Evolutionary conservation across 2,888 invertebrate species (phyloP).

Genomic region (Anthoptus insignis): DNA sequence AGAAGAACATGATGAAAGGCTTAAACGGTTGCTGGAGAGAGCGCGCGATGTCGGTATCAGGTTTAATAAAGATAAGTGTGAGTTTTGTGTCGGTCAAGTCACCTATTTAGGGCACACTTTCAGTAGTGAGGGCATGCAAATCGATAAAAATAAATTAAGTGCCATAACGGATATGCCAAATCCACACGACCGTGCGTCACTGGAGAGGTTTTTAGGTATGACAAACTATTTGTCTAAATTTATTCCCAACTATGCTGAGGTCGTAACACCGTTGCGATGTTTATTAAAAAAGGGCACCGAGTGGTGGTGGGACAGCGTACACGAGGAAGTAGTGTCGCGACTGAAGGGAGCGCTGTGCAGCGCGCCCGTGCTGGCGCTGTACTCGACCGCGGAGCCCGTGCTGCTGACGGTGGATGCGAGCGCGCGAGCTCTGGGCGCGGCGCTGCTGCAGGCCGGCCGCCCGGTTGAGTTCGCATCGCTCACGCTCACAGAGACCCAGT

Average conservation of each 20-base stretch:
- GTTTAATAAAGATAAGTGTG: slow-evolving; percentile 37
- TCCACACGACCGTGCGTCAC: not conserved
- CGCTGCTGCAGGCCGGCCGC: slow-evolving; percentile 46
- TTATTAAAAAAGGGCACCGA: not conserved
- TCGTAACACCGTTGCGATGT: not conserved
- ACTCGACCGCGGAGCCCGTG: not conserved
- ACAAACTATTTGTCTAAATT: slow-evolving; percentile 42
- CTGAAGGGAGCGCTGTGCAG: slow-evolving; percentile 25
- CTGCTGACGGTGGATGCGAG: slow-evolving; percentile 25
- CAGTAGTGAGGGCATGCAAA: not conserved
- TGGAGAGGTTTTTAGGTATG: slow-evolving; percentile 51
- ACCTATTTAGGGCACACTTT: slow-evolving; percentile 40
- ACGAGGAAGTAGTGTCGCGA: not conserved
- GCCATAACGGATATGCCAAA: slow-evolving; percentile 41
- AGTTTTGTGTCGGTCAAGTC: slow-evolving; percentile 42
- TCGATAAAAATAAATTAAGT: slow-evolving; percentile 40
- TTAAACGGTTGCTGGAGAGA: slow-evolving; percentile 36
- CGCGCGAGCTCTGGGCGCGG: slow-evolving; percentile 43
- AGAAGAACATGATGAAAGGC: slow-evolving; percentile 38
- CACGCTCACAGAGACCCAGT: slow-evolving; percentile 43
- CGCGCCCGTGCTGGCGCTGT: not conserved
- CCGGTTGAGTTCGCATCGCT: slow-evolving; percentile 41
- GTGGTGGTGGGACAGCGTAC: not conserved
- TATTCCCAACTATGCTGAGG: not conserved
- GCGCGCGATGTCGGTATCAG: slow-evolving; percentile 36